Evolutionary conservation across 2,888 invertebrate species (phyloP), one percentile per base, ranked within the genome.

Genomic region (Carterocephalus palaemon): DNA sequence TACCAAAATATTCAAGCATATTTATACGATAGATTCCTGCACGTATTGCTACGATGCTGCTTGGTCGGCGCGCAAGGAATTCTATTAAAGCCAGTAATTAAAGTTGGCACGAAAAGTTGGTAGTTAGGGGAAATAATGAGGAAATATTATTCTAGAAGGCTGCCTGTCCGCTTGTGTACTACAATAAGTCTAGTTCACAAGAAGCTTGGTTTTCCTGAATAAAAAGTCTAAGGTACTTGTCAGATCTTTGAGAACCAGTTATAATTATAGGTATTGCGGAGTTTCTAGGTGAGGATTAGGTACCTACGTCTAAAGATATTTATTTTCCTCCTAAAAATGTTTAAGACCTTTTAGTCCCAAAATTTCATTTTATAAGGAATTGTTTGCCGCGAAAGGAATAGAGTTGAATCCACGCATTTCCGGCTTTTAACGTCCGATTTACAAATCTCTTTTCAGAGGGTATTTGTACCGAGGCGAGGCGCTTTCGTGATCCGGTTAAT

Each of bases 1-100:
- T 33, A 41, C 41, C 32, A 16, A 41, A 38, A 41, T 41, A 41
- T 41, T 41, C 19, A 6, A 22, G 32, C 32, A 32, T 41, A 16
- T 20, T 31, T 9, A 19, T 5, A 16, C 32, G 32, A 19, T 17
- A 40, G 32, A 41, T 41, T 24, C 41, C 32, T 10, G 12, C 24
- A 24, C 41, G 41, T 41, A 41, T 10, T 33, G 41, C 32, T 31
- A 12, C 33, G 33, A 41, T 41, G 32, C 24, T 13, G 16, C 4
- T 19, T 41, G 24, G 41, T 3, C 28, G 16, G 5, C 15, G 36
- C 23, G 41, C 24, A 5, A 12, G 32, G 41, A 41, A 41, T 41
- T 17, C 41, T 7, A 32, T 31, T 17, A 32, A 24, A 24, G 16
- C 24, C 10, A 32, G 17, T 19, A 32, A 41, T 41, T 41, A 33